Evolutionary conservation across 1,140 invertebrate species (phyloP).

Genomic region (Heliconius nattereri): DNA sequence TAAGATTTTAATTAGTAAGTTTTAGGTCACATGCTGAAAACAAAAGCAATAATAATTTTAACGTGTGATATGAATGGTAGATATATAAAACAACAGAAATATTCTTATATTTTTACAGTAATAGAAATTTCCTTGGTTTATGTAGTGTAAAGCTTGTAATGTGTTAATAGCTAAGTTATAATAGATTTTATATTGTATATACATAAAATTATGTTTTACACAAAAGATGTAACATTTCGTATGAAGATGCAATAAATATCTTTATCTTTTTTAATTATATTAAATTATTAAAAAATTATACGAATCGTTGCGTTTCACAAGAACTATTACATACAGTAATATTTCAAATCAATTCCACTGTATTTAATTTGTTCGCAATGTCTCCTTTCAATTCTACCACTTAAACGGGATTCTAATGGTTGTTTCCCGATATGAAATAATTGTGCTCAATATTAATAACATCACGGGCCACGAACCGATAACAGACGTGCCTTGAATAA

Average conservation of each 20-base stretch:
- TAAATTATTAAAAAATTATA: too few relatives aligned
- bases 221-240: too few relatives aligned
- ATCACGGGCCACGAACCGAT: slow-evolving; percentile 35
- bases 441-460: slow-evolving; percentile 39
- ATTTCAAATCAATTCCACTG: slow-evolving; percentile 10
- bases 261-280: too few relatives aligned
- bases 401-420: slow-evolving; percentile 26
- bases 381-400: slow-evolving; percentile 21
- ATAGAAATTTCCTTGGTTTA: background rate
- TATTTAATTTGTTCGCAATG: slow-evolving; percentile 9
- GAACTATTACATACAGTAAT: background rate
- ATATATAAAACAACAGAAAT: too few relatives aligned
- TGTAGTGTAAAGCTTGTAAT: background rate
- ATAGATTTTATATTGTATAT: too few relatives aligned
- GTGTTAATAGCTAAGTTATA: too few relatives aligned
- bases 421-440: slow-evolving; percentile 36
- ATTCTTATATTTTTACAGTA: too few relatives aligned
- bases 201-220: too few relatives aligned
- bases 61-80: too few relatives aligned
- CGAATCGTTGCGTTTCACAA: background rate
- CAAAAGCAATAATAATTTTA: too few relatives aligned
- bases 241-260: too few relatives aligned
- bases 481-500: slow-evolving; percentile 53
- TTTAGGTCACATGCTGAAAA: too few relatives aligned
- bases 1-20: background rate